phyloP scores from a whole-genome alignment of 2,888 invertebrate species.

The Aporophyla lueneburgensis region DNA sequence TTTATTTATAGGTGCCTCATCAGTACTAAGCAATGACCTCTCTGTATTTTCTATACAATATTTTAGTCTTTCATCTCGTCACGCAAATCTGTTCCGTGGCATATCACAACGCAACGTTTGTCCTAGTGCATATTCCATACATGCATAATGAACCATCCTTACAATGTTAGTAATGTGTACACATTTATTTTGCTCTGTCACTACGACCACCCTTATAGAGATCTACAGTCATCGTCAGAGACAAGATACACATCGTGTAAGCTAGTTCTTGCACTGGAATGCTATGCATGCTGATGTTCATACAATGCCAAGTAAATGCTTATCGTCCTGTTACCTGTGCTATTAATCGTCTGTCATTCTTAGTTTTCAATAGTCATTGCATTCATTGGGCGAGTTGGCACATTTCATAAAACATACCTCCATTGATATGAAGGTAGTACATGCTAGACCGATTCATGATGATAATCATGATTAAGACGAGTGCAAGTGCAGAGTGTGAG shows the following conservation, averaged over 20 bases:
- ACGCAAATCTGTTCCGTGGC: neutral
- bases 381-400: slow-evolving; percentile 9
- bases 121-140: neutral
- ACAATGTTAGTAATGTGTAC: neutral
- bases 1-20: neutral
- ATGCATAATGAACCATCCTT: neutral
- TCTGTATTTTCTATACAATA: neutral
- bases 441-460: neutral
- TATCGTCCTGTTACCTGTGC: slow-evolving; percentile 10
- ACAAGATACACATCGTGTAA: slow-evolving; percentile 47
- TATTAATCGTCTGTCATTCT: slow-evolving; percentile 21
- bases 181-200: slow-evolving; percentile 29
- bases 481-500: neutral
- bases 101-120: neutral
- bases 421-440: neutral
- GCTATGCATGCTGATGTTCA: slow-evolving; percentile 22
- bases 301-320: slow-evolving; percentile 47
- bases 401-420: neutral
- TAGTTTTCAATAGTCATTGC: slow-evolving; percentile 21
- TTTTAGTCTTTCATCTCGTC: neutral
- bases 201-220: slow-evolving; percentile 41
- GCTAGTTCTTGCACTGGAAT: slow-evolving; percentile 20
- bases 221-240: slow-evolving; percentile 35
- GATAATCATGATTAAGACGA: neutral
- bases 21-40: neutral